Conservation (phyloP, 1,140 invertebrate genomes). For the Lordiphosa stackelbergi region DNA sequence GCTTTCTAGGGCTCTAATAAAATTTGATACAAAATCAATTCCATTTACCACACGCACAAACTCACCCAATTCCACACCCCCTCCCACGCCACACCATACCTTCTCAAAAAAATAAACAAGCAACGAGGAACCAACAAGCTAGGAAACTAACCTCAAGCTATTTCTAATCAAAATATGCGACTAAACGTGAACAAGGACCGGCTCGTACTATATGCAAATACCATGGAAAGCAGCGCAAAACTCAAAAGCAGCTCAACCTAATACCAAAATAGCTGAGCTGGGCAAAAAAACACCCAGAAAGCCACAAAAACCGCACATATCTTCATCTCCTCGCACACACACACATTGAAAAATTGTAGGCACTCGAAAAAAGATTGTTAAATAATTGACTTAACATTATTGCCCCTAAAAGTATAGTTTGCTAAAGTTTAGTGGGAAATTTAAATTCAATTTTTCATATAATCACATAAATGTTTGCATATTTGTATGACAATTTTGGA, state of each 20-base stretch:
- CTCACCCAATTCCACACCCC: not conserved
- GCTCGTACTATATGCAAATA: constrained; percentile 48
- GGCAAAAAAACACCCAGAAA: constrained; percentile 20
- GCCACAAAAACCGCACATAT: constrained; percentile 54
- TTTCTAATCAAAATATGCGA: constrained; percentile 59
- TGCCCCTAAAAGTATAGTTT: too few relatives aligned
- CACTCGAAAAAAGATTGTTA: constrained; percentile 16
- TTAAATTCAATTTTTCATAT: too few relatives aligned
- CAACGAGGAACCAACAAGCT: constrained; percentile 5
- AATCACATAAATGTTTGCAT: too few relatives aligned
- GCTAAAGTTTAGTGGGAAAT: too few relatives aligned
- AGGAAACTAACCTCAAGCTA: constrained; percentile 39
- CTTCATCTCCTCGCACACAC: constrained; percentile 27
- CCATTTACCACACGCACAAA: constrained; percentile 3
- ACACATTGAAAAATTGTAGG: constrained; percentile 7
- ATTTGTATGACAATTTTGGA: too few relatives aligned
- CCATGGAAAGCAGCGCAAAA: constrained; percentile 46
- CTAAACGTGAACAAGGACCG: constrained; percentile 19
- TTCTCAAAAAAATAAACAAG: constrained; percentile 5
- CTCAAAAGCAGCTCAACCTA: constrained; percentile 51
- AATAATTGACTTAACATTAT: too few relatives aligned
- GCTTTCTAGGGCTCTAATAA: not conserved
- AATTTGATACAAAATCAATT: constrained; percentile 8
- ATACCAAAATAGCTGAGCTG: constrained; percentile 61
- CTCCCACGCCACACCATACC: not conserved